phyloP scores from a whole-genome alignment of 2,888 invertebrate species.

The Danaus chrysippus region DNA sequence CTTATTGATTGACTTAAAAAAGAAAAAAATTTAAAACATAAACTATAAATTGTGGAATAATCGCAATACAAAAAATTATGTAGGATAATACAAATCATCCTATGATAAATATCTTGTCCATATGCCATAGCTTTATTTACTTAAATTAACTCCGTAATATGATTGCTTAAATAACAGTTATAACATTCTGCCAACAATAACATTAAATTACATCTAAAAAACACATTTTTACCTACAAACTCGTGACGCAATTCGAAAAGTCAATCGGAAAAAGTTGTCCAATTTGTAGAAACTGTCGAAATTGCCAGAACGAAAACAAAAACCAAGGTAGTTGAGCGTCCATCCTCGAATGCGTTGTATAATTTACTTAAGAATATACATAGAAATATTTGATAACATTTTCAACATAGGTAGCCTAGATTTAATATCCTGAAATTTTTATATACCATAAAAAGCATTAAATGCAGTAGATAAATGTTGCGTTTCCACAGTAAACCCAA shows the following conservation, averaged over 20 bases:
- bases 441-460: background rate
- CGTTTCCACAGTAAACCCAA: slow-evolving; percentile 6
- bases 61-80: too few species aligned
- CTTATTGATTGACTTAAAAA: slow-evolving; percentile 18
- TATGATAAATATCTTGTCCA: too few species aligned
- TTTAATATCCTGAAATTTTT: background rate
- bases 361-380: slow-evolving; percentile 1
- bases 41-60: too few species aligned
- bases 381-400: background rate
- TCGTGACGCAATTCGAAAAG: slow-evolving; percentile 26
- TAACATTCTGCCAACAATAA: background rate
- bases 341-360: slow-evolving; percentile 2
- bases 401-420: background rate
- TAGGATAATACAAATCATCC: too few species aligned
- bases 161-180: too few species aligned
- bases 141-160: too few species aligned
- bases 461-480: background rate
- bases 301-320: slow-evolving; percentile 24
- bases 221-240: slow-evolving; percentile 12
- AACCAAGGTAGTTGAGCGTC: slow-evolving; percentile 8
- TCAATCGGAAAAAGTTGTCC: slow-evolving; percentile 29
- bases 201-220: slow-evolving; percentile 13
- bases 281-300: slow-evolving; percentile 29
- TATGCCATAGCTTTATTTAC: too few species aligned
- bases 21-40: background rate